These are phyloP conservation scores for Chelon labrosus DNA, from an alignment of 2,797 vertebrate genomes.

Conservation along the genomic window DNA sequence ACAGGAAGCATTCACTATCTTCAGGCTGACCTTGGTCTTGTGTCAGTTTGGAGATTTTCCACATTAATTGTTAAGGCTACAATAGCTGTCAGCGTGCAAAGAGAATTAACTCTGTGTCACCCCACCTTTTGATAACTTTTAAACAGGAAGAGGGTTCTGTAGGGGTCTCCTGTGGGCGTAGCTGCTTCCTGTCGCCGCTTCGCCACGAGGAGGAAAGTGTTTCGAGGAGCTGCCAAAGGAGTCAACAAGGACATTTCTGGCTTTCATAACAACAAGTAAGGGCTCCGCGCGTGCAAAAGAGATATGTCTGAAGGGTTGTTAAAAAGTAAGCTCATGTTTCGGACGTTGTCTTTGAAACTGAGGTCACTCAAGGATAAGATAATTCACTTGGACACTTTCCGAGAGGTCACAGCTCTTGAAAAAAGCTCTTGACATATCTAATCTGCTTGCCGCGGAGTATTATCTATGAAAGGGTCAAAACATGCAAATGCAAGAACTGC, in stretches of 20 bases:
- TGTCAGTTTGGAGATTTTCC: conserved; percentile 14
- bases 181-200: conserved; percentile 44
- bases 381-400: background rate
- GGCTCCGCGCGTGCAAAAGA: background rate
- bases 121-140: conserved; percentile 22
- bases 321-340: background rate
- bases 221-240: conserved; percentile 4
- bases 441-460: background rate
- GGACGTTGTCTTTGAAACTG: conserved; percentile 2
- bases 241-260: conserved; percentile 25
- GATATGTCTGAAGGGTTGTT: background rate
- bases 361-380: background rate
- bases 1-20: conserved; percentile 5
- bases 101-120: conserved; percentile 14
- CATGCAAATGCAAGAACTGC: background rate
- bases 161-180: conserved; percentile 12
- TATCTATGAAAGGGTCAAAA: background rate
- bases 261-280: background rate
- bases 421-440: background rate
- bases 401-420: background rate
- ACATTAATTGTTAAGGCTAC: conserved; percentile 16
- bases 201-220: conserved; percentile 34
- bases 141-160: conserved; percentile 47
- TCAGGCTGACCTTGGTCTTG: conserved; percentile 8
- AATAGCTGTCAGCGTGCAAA: conserved; percentile 2